phyloP scores from a whole-genome alignment of 2,888 invertebrate genomes.

The Luperina testacea region DNA sequence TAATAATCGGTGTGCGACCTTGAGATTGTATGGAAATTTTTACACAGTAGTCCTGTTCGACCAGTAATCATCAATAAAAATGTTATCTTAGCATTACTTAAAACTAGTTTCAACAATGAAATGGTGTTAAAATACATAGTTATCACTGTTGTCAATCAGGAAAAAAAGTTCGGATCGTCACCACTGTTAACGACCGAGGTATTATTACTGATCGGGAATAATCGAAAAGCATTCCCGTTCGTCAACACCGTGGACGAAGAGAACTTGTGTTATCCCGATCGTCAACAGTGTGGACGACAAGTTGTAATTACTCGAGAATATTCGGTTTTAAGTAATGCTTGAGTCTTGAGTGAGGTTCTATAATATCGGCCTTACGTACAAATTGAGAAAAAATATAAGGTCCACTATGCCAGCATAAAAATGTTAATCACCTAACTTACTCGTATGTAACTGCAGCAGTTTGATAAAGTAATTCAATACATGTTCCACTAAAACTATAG shows the following conservation, averaged over 20 bases:
- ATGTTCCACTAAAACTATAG: neutral
- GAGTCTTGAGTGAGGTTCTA: neutral
- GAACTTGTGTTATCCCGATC: too few relatives aligned
- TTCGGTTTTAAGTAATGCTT: neutral
- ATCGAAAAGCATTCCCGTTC: too few relatives aligned
- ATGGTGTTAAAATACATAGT: too few relatives aligned
- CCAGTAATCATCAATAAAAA: neutral
- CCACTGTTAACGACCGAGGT: neutral
- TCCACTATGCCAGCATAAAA: neutral
- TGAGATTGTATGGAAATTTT: constrained; percentile 4
- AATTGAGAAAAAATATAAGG: neutral
- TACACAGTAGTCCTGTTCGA: constrained; percentile 10
- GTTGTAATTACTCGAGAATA: neutral
- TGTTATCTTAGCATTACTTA: neutral
- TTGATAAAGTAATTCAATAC: neutral
- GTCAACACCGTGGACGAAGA: too few relatives aligned
- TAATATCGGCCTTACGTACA: neutral
- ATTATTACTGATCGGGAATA: too few relatives aligned
- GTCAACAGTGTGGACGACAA: too few relatives aligned
- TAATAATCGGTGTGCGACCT: constrained; percentile 56
- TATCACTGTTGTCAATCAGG: too few relatives aligned
- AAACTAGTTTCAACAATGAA: too few relatives aligned
- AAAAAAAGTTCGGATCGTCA: neutral
- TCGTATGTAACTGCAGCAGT: too few relatives aligned
- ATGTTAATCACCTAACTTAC: neutral